Conservation (phyloP, 1,140 invertebrate species). For the Pectinophora gossypiella region DNA sequence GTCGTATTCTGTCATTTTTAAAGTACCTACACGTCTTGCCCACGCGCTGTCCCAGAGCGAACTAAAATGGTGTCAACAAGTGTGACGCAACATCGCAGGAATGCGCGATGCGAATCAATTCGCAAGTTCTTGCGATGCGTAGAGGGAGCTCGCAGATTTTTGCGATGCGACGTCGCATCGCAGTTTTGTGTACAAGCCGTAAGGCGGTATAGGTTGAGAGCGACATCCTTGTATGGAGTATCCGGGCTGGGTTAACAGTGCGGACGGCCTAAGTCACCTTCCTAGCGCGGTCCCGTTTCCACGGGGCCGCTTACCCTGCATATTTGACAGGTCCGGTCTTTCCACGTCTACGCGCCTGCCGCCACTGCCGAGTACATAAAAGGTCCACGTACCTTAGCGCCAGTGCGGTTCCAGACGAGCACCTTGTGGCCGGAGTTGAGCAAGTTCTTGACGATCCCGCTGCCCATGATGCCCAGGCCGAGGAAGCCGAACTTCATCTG, state of each 20-base stretch:
- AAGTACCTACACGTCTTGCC: slow-evolving; percentile 11
- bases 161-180: slow-evolving; percentile 11
- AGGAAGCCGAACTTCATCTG: slow-evolving; percentile 95
- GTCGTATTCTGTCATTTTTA: slow-evolving; percentile 12
- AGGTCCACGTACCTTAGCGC: slow-evolving; percentile 91
- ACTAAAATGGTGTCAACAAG: slow-evolving; percentile 13
- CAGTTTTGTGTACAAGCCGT: slow-evolving; percentile 12
- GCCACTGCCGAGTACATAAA: slow-evolving; percentile 10
- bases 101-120: slow-evolving; percentile 12
- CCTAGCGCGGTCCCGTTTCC: no score
- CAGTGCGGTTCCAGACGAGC: slow-evolving; percentile 95
- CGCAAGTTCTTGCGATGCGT: slow-evolving; percentile 9
- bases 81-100: slow-evolving; percentile 17
- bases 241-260: no score
- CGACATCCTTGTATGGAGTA: no score
- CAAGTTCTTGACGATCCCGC: slow-evolving; percentile 95
- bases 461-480: slow-evolving; percentile 97
- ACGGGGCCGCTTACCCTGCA: no score
- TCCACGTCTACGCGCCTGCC: neutral
- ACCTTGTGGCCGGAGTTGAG: slow-evolving; percentile 96
- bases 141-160: slow-evolving; percentile 9
- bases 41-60: slow-evolving; percentile 9
- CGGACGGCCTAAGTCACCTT: no score
- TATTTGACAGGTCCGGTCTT: no score
- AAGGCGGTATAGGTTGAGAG: no score